phyloP scores from a whole-genome alignment of 2,113 vertebrate species.

The Hystrix brachyura region DNA sequence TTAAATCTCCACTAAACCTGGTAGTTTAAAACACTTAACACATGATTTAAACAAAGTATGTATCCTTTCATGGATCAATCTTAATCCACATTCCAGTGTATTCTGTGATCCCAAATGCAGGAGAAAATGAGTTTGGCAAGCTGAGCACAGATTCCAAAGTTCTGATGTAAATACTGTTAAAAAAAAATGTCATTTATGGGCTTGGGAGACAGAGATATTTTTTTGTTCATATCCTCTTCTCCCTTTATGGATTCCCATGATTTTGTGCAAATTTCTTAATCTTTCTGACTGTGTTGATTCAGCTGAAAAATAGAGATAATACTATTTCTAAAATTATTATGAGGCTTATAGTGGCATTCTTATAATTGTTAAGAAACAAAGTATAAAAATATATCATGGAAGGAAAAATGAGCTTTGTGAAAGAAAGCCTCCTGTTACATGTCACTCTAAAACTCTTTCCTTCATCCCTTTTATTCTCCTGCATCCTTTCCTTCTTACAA shows the following conservation, averaged over 20 bases:
- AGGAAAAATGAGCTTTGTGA: neutral
- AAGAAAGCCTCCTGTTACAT: neutral
- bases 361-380: neutral
- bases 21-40: neutral
- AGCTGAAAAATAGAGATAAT: neutral
- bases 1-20: neutral
- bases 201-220: neutral
- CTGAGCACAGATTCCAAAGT: neutral
- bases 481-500: neutral
- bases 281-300: neutral
- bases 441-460: neutral
- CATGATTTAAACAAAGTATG: neutral
- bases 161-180: neutral
- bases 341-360: neutral
- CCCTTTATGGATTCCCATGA: rapidly evolving
- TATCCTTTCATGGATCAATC: neutral
- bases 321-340: constrained; percentile 21
- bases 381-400: neutral
- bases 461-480: neutral
- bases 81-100: neutral
- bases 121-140: neutral
- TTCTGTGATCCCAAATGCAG: neutral
- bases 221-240: neutral
- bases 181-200: neutral
- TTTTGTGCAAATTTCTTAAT: neutral